phyloP scores from a whole-genome alignment of 2,797 vertebrate genomes.

The Gambusia yucatana region DNA sequence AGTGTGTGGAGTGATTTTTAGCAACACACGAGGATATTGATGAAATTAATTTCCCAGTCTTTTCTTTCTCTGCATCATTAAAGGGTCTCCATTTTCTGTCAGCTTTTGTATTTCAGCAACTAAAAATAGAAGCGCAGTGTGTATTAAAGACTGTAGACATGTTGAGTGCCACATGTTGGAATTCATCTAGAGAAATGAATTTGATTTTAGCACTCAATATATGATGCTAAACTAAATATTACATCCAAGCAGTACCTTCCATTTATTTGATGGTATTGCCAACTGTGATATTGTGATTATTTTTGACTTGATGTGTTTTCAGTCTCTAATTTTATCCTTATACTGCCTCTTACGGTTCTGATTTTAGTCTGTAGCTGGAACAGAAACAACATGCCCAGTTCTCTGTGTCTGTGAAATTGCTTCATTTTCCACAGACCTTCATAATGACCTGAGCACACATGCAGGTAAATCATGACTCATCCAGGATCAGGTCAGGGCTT shows the following conservation, averaged over 20 bases:
- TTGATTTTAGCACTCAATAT: not conserved
- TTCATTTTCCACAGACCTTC: not conserved
- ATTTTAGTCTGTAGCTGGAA: not conserved
- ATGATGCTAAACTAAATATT: not conserved
- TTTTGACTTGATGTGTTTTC: not conserved
- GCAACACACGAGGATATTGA: not conserved
- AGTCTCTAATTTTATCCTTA: not conserved
- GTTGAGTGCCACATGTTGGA: not conserved
- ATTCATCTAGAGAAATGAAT: not conserved
- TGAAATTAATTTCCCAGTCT: not conserved
- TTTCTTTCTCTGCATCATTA: not conserved
- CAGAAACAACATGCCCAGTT: not conserved
- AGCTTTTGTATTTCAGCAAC: not conserved
- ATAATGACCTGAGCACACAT: not conserved
- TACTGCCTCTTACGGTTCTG: not conserved
- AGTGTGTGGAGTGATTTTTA: too few relatives aligned
- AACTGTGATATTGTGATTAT: not conserved
- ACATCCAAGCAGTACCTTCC: not conserved
- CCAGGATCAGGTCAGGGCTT: not conserved
- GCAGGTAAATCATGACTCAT: not conserved
- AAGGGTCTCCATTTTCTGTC: not conserved
- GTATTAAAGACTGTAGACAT: not conserved
- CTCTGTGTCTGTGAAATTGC: not conserved
- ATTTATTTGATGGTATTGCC: not conserved
- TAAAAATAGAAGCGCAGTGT: not conserved